A percentile compares a stretch with the other conserved stretches of the same genome.
Evolutionary conservation across 2,113 vertebrate species (phyloP).

Genomic region (Catharus bicknelli): DNA sequence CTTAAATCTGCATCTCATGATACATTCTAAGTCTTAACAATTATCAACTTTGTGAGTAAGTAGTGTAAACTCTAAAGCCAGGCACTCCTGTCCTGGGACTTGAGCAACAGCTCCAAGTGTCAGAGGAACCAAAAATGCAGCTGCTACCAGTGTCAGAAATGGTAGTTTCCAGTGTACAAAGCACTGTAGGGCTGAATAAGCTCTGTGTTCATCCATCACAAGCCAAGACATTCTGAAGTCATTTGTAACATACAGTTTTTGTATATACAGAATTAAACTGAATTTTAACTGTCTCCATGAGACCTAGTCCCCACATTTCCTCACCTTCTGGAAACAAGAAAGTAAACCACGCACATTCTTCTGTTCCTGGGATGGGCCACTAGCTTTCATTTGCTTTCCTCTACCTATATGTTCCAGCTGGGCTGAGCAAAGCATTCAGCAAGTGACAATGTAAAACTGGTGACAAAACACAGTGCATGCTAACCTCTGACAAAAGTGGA

Average conservation of each 20-base stretch:
- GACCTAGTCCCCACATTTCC: background rate
- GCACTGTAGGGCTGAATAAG: background rate
- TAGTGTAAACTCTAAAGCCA: background rate
- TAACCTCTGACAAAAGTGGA: background rate
- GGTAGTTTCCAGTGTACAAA: background rate
- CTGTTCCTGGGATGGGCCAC: background rate
- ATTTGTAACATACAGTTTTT: background rate
- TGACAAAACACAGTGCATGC: background rate
- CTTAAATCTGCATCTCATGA: background rate
- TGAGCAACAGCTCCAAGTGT: background rate
- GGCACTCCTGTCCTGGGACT: background rate
- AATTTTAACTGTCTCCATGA: background rate
- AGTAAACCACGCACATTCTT: background rate
- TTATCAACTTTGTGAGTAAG: background rate
- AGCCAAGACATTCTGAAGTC: background rate
- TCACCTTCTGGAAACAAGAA: background rate
- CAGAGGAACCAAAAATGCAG: background rate
- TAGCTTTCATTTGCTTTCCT: background rate
- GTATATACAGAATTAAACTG: background rate
- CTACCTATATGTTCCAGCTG: background rate
- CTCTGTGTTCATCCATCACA: background rate
- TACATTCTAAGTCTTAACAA: background rate
- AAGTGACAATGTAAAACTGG: background rate
- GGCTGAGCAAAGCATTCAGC: background rate
- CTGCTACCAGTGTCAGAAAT: background rate